Conservation (phyloP, 2,888 invertebrate species). For the Tenthredo livida region DNA sequence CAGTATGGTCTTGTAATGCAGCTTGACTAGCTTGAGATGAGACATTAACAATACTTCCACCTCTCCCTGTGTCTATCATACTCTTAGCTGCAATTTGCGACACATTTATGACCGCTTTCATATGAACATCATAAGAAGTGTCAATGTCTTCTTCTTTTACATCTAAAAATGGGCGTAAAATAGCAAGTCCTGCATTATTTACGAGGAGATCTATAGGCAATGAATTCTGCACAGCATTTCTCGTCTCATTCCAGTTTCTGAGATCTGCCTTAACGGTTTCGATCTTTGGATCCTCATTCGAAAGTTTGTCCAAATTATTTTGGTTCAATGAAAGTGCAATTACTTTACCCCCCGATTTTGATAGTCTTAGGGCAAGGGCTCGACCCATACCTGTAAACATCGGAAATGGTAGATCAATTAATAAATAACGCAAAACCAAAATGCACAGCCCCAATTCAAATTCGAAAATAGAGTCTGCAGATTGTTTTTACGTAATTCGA, state of each 20-base stretch:
- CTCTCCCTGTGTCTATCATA: slow-evolving; percentile 85
- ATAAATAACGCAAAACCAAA: too few relatives aligned
- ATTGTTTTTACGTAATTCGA: too few relatives aligned
- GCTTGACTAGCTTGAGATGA: slow-evolving; percentile 91
- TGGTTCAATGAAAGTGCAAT: slow-evolving; percentile 88
- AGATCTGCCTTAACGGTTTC: slow-evolving; percentile 86
- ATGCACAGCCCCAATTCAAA: too few relatives aligned
- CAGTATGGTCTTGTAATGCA: slow-evolving; percentile 87
- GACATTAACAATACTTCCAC: slow-evolving; percentile 93
- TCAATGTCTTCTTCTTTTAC: slow-evolving; percentile 86
- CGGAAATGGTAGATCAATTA: not conserved
- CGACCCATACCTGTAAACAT: slow-evolving; percentile 82
- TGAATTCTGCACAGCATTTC: slow-evolving; percentile 80
- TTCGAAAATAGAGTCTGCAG: too few relatives aligned
- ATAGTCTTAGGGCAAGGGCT: slow-evolving; percentile 85
- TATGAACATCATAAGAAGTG: slow-evolving; percentile 86
- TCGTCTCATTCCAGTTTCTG: slow-evolving; percentile 87
- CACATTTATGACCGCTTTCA: slow-evolving; percentile 91
- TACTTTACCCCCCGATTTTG: slow-evolving; percentile 86
- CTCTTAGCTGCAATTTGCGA: slow-evolving; percentile 90
- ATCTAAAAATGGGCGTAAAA: slow-evolving; percentile 86
- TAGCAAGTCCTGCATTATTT: slow-evolving; percentile 92
- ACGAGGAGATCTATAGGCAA: slow-evolving; percentile 90
- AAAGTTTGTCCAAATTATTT: slow-evolving; percentile 83
- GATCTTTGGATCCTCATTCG: slow-evolving; percentile 82